phyloP scores from a whole-genome alignment of 2,797 vertebrate genomes.

The Poecilia velifera region DNA sequence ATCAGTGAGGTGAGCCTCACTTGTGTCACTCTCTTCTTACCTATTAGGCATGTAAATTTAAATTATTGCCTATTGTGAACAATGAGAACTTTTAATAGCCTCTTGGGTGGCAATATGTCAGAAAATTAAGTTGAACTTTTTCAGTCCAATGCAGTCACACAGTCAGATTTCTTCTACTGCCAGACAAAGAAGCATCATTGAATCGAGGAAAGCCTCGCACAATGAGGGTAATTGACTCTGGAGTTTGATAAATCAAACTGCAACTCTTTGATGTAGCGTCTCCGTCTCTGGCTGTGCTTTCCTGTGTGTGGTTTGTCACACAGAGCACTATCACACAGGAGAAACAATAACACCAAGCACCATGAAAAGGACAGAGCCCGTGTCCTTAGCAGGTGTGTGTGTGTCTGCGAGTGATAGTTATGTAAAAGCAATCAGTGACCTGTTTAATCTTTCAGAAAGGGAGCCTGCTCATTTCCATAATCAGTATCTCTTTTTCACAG shows the following conservation, averaged over 20 bases:
- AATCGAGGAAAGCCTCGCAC: not conserved
- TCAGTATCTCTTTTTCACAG: constrained; percentile 54
- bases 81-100: not conserved
- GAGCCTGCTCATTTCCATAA: constrained; percentile 72
- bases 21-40: not conserved
- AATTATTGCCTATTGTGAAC: not conserved
- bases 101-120: not conserved
- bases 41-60: not conserved
- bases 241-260: not conserved
- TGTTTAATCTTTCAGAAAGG: constrained; percentile 72
- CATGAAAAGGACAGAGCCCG: not conserved
- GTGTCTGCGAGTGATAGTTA: constrained; percentile 57
- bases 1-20: not conserved
- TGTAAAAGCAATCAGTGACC: constrained; percentile 80
- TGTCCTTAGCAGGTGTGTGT: not conserved
- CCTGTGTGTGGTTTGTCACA: not conserved
- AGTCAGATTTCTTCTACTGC: not conserved
- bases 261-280: not conserved
- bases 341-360: not conserved
- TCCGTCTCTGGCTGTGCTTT: not conserved
- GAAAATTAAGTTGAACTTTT: not conserved
- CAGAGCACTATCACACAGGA: not conserved
- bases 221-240: not conserved
- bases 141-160: not conserved
- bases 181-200: not conserved